Evolutionary conservation across 2,888 invertebrate species (phyloP), one percentile per base, ranked within the genome.

Genomic region (Ornithoptera alexandrae): DNA sequence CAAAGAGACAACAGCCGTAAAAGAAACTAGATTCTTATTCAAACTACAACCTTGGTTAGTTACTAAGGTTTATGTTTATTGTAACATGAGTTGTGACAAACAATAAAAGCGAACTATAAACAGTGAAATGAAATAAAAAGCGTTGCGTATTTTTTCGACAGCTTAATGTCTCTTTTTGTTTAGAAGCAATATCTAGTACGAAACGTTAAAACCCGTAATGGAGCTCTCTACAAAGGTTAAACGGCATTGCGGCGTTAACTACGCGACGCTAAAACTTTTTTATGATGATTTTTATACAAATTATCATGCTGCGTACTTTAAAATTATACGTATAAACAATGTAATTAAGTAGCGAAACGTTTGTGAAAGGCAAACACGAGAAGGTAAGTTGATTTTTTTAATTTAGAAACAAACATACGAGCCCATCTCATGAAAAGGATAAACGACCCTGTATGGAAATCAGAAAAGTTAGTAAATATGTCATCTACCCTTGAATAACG

Each of bases 141-240:
- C 17, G 3, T 12, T 15, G 17, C 12, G 17, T 12, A 50, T 15
- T 50, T 57, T 57, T 57, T 57, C 18, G 20, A 57, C 57, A n/a
- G 20, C 57, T 57, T 57, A 57, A 57, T 57, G 20, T 57, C 57
- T 20, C 57, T 20, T 20, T 20, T 57, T 57, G 57, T 57, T 57
- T 57, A 57, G 57, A 57, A 20, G 57, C 57, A 57, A 57, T 57
- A 57, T 57, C 57, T 57, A 57, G 15, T 2, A 59, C 5, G 30
- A 59, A 59, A 30, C 59, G 50, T 65, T 65, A 65, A 65, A 59
- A 65, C 65, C 65, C 59, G 30, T 65, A 65, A 65, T 65, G 65
- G 65, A 65, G 59, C 59, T 42, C 58, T 65, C 59, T 46, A 60
- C 59, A 20, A 50, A 65, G 46, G 65, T 59, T 65, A 65, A 65